A percentile compares a stretch with the other conserved stretches of the same genome.
phyloP scores from a whole-genome alignment of 2,888 invertebrate genomes.

The Agonopterix heracliana region DNA sequence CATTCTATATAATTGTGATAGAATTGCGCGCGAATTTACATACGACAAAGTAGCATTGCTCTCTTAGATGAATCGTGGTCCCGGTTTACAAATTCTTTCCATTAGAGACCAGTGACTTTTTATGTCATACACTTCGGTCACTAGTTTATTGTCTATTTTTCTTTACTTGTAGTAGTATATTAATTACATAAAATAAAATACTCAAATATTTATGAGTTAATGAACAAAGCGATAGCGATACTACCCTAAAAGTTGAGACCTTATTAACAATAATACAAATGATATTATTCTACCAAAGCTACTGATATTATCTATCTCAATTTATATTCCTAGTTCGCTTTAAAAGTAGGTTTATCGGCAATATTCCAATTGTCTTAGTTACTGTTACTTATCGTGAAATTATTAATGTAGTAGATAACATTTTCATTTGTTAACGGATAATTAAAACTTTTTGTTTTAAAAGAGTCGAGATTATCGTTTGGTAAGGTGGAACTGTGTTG shows the following conservation, averaged over 20 bases:
- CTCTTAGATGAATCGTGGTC: conserved; percentile 38
- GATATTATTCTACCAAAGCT: conserved; percentile 72
- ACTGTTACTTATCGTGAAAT: conserved; percentile 55
- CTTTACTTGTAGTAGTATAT: conserved; percentile 29
- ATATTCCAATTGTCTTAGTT: conserved; percentile 68
- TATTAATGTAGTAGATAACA: conserved; percentile 50
- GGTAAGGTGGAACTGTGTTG: conserved; percentile 72
- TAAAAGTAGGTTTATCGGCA: conserved; percentile 71
- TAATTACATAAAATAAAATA: conserved; percentile 39
- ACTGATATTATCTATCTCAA: conserved; percentile 73
- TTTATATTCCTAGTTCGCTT: conserved; percentile 74
- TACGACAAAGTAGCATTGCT: conserved; percentile 43
- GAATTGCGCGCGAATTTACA: conserved; percentile 25
- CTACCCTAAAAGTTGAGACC: conserved; percentile 24
- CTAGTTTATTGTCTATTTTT: conserved; percentile 23
- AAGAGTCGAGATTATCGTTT: conserved; percentile 53
- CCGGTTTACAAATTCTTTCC: conserved; percentile 19
- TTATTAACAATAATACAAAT: conserved; percentile 40
- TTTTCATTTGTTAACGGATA: conserved; percentile 37
- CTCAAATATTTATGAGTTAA: conserved; percentile 34
- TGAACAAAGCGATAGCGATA: conserved; percentile 13
- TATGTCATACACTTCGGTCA: conserved; percentile 15
- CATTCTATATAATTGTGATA: conserved; percentile 16
- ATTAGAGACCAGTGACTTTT: conserved; percentile 26
- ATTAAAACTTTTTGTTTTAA: conserved; percentile 36